phyloP scores from a whole-genome alignment of 2,888 invertebrate species.

The Micoletzkya japonica region DNA sequence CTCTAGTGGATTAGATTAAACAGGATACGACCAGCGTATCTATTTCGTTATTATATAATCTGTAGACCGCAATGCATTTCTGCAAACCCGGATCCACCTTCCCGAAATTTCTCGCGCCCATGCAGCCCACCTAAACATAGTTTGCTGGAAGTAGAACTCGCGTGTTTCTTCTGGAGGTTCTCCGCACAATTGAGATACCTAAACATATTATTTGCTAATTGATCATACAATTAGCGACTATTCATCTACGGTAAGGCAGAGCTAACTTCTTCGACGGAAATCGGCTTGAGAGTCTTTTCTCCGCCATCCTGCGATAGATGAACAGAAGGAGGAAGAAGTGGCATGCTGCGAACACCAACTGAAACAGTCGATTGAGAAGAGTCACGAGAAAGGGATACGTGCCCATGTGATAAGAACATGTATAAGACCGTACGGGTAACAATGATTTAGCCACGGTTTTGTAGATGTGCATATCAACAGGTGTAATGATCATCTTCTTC shows the following conservation, averaged over 20 bases:
- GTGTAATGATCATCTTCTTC: too few species aligned
- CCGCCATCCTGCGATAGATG: background rate
- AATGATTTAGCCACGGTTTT: too few species aligned
- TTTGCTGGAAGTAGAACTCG: constrained; percentile 88
- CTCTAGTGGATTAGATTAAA: too few species aligned
- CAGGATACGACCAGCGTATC: too few species aligned
- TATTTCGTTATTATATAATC: too few species aligned
- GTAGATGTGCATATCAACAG: too few species aligned
- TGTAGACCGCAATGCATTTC: too few species aligned
- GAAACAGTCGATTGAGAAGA: background rate
- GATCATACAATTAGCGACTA: background rate
- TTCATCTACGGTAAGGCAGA: background rate
- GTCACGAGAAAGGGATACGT: background rate
- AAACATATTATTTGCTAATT: constrained; percentile 22
- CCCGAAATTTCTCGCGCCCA: too few species aligned
- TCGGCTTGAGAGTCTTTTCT: constrained; percentile 24
- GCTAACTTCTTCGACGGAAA: constrained; percentile 29
- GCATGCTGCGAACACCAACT: background rate
- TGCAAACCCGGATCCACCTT: too few species aligned
- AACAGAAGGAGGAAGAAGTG: constrained; percentile 15
- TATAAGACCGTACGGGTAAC: too few species aligned
- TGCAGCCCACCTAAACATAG: constrained; percentile 84
- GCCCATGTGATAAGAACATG: too few species aligned
- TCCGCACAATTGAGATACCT: constrained; percentile 33
- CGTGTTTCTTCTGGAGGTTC: constrained; percentile 42